Conservation (phyloP, 2,113 vertebrate genomes). For the Gambusia holbrooki region DNA sequence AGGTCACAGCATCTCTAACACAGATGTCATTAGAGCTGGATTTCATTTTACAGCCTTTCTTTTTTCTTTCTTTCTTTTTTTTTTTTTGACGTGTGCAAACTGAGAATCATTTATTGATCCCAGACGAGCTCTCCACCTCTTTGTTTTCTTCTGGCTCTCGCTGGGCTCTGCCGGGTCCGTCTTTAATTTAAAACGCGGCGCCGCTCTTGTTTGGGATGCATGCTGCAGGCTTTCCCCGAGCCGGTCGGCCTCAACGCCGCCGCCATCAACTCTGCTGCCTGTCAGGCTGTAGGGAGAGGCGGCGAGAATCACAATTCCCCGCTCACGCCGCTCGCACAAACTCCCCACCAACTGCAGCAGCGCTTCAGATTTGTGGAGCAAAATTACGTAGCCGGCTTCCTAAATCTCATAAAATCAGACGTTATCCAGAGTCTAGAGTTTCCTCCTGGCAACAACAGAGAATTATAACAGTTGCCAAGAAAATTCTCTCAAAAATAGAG, state of each 20-base stretch:
- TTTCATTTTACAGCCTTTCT: constrained; percentile 20
- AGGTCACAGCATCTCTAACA: constrained; percentile 30
- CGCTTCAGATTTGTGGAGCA: constrained; percentile 43
- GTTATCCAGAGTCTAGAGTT: constrained; percentile 31
- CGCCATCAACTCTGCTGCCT: constrained; percentile 42
- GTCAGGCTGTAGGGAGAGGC: constrained; percentile 47
- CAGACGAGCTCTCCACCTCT: constrained; percentile 23
- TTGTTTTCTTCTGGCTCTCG: constrained; percentile 14
- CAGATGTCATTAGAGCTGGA: constrained; percentile 32
- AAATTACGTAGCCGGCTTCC: constrained; percentile 27
- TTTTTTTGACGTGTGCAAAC: constrained; percentile 17
- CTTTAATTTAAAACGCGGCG: constrained; percentile 52
- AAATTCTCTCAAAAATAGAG: constrained; percentile 25
- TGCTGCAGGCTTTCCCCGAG: constrained; percentile 44
- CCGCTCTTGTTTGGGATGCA: constrained; percentile 55
- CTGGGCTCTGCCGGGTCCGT: constrained; percentile 12
- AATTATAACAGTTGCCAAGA: neutral
- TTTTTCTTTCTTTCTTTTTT: constrained; percentile 5
- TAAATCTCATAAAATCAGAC: constrained; percentile 44
- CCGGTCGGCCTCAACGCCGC: constrained; percentile 37
- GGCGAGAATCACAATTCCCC: constrained; percentile 52
- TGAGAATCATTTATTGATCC: constrained; percentile 56
- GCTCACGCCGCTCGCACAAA: constrained; percentile 14
- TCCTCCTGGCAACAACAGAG: constrained; percentile 31
- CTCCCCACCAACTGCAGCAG: constrained; percentile 13